Percentiles rank a stretch among this genome's conserved stretches.
Evolutionary conservation across 2,888 invertebrate species (phyloP).

Genomic region (Galeopsomyia nigrocyanea): DNA sequence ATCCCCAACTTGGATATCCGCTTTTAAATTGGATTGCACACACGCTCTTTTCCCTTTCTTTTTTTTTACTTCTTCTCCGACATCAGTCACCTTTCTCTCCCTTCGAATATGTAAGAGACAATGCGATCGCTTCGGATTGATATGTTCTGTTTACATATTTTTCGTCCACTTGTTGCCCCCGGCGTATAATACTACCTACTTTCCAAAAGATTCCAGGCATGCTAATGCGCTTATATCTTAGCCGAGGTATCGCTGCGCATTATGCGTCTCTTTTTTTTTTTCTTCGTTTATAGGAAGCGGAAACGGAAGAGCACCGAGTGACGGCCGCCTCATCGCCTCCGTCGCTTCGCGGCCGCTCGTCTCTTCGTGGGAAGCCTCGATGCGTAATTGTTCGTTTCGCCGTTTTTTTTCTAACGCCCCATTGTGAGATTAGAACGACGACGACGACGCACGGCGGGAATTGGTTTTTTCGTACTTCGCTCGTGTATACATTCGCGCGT

Average conservation of each 20-base stretch:
- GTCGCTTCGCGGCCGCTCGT: background rate
- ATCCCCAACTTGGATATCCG: slow-evolving; percentile 67
- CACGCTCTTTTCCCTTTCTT: slow-evolving; percentile 47
- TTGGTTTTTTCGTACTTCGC: slow-evolving; percentile 2
- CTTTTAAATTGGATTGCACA: slow-evolving; percentile 65
- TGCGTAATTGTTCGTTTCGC: slow-evolving; percentile 30
- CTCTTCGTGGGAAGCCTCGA: slow-evolving; percentile 37
- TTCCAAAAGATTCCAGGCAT: too few species aligned
- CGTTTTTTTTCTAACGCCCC: slow-evolving; percentile 24
- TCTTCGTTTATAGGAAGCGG: slow-evolving; percentile 49
- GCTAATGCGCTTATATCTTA: slow-evolving; percentile 35
- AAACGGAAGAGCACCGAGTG: slow-evolving; percentile 52
- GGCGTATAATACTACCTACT: too few species aligned
- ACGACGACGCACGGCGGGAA: slow-evolving; percentile 19
- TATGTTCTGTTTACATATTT: slow-evolving; percentile 47
- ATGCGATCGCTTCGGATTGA: slow-evolving; percentile 34
- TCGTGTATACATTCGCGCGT: slow-evolving; percentile 19
- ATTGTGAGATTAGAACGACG: slow-evolving; percentile 14
- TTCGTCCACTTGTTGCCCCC: background rate
- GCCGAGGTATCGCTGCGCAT: slow-evolving; percentile 31
- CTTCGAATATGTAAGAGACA: slow-evolving; percentile 23
- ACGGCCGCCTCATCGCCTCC: slow-evolving; percentile 40
- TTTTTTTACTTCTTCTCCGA: slow-evolving; percentile 13
- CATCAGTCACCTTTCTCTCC: slow-evolving; percentile 38
- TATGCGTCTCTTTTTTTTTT: slow-evolving; percentile 13